Base-by-base conservation (phyloP, 2,797 vertebrate genomes). In the Onychomys torridus region DNA sequence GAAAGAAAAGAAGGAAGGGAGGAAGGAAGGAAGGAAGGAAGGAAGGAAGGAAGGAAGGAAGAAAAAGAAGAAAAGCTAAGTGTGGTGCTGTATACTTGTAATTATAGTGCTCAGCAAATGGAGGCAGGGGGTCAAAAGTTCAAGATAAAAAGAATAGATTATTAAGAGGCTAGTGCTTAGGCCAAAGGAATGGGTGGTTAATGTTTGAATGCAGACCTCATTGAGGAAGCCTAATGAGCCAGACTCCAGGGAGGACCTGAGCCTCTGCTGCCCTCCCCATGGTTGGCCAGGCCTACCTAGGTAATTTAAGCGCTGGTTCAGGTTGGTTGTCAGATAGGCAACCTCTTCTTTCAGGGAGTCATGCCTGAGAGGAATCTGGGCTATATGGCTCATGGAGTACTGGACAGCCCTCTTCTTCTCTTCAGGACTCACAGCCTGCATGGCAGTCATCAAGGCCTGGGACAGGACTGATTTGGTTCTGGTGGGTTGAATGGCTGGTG, bases 241-340 rank as follows among this genome's bases (percentile, higher is more conserved):
- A 89, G 76, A 25, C 85, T 37, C 0, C 1, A 14, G 37, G 63
- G 83, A 87, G 75, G 43, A 5, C 13, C 73, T 16, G n/a, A 34
- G 40, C 27, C 55, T 46, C 86, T 16, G 19, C 79, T 21, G 6
- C 75, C 37, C 27, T 65, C 63, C 63, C 52, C 13, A 1, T 43
- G 65, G 37, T n/a, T 52, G 19, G 23, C 23, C 0, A 3, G 67
- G 52, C 95, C 95, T 96, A 98, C 98, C 97, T 93, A 97, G 7
- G 10, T 73, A 90, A 49, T 23, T 52, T 6, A 96, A 0, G 6
- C 52, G 96, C 40, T 97, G 96, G 13, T 97, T 94, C 67, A 98
- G 43, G 5, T 0, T 79, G 7, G 59, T 94, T 29, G 98, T 93
- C 0, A 82, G 40, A 43, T 43, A 49, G 27, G 84, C 76, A 2